Evolutionary conservation across 2,888 invertebrate genomes (phyloP), one percentile per base, ranked within the genome.

Genomic region (Scaptomyza cyrtandrae): DNA sequence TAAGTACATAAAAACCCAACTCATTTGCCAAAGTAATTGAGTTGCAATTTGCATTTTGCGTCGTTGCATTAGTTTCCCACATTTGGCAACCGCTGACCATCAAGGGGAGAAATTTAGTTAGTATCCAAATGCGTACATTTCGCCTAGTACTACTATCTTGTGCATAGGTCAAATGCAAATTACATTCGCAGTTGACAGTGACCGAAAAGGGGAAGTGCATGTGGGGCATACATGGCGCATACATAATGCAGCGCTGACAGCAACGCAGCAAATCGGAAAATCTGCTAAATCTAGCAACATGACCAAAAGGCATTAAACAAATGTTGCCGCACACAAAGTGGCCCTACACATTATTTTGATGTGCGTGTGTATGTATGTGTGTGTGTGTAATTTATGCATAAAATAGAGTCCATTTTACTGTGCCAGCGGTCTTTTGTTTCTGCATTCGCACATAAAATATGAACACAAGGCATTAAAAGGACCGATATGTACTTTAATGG

Each of bases 201-300:
- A 57, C 41, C 55, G 16, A 50, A 43, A 19, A 13, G 16, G 16
- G 39, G 39, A 6, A 14, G 41, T 16, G 10, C 37, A 7, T 3
- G n/a, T 29, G 43, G 37, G 46, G 60, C 56, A 68, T 19, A 39
- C 66, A 61, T 49, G 67, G 66, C 70, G 73, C 39, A 78, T 86
- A 84, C 85, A 66, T 86, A 82, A 76, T 86, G 67, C 67, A 80
- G 74, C 74, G 71, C 80, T 76, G 67, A 70, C 86, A 86, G 73
- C 35, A 10, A n/a, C 27, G 80, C 77, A 58, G 63, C 76, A 86
- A 82, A 83, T 83, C 83, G 77, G 71, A 74, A 83, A 73, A 71
- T 54, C 58, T 14, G 14, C 2, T 19, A 52, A 60, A 58, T 58
- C 43, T 48, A 54, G 53, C 27, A 52, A 41, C 13, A 44, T n/a